phyloP scores from a whole-genome alignment of 2,797 vertebrate genomes.

The Emys orbicularis region DNA sequence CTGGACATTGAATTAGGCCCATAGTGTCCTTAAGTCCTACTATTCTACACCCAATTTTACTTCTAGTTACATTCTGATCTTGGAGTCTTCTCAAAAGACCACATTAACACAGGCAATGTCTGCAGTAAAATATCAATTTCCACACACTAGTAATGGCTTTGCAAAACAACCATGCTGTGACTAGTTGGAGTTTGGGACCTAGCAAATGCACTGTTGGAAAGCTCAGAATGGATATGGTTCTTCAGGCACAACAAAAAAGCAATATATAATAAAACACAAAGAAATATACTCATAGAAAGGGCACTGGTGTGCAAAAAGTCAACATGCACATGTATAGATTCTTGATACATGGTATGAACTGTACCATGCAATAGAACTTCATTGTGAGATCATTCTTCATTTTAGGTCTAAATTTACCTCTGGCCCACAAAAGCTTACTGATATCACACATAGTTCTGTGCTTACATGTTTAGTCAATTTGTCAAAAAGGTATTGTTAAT shows the following conservation, averaged over 20 bases:
- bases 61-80: background rate
- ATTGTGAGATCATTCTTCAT: background rate
- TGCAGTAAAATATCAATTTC: background rate
- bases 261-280: background rate
- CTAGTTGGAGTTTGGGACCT: background rate
- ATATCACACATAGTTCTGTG: background rate
- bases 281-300: background rate
- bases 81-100: background rate
- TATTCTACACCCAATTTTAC: background rate
- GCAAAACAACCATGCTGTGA: background rate
- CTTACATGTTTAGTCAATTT: background rate
- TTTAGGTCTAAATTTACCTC: background rate
- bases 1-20: background rate
- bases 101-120: background rate
- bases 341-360: background rate
- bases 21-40: background rate
- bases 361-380: background rate
- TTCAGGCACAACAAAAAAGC: background rate
- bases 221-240: background rate
- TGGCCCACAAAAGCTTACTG: background rate
- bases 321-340: background rate
- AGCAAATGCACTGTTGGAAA: background rate
- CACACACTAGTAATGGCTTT: background rate
- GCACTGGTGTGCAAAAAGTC: background rate
- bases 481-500: background rate